A percentile compares a stretch with the other conserved stretches of the same genome.
These are phyloP conservation scores for Ruditapes philippinarum DNA, from an alignment of 1,140 invertebrate genomes.

Conservation along the genomic window DNA sequence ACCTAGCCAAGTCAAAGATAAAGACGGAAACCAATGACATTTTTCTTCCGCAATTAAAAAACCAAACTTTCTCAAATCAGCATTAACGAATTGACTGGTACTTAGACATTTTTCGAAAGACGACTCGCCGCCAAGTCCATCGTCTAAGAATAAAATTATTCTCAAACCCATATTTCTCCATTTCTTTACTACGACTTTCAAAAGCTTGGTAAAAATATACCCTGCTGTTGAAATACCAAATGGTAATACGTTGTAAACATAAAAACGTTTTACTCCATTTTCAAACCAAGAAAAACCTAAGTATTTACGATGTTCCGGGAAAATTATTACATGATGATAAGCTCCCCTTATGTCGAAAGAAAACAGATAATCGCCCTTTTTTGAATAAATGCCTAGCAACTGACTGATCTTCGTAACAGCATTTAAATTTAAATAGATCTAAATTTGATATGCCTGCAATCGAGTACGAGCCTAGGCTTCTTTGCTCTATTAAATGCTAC, in stretches of 20 bases:
- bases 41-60: slow-evolving; percentile 32
- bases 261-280: slow-evolving; percentile 41
- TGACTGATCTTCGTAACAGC: slow-evolving; percentile 45
- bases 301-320: slow-evolving; percentile 17
- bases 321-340: slow-evolving; percentile 62
- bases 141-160: slow-evolving; percentile 34
- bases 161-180: background rate
- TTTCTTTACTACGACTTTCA: too few species aligned
- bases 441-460: slow-evolving; percentile 61
- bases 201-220: too few species aligned
- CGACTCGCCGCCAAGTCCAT: slow-evolving; percentile 16
- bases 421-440: slow-evolving; percentile 59
- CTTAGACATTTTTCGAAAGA: background rate
- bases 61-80: slow-evolving; percentile 2
- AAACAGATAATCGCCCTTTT: too few species aligned
- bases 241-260: slow-evolving; percentile 55
- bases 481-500: slow-evolving; percentile 42
- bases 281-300: too few species aligned
- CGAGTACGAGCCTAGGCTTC: slow-evolving; percentile 24
- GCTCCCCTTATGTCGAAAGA: slow-evolving; percentile 58
- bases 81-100: background rate
- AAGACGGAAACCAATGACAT: background rate
- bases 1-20: background rate
- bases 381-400: too few species aligned
- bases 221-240: slow-evolving; percentile 57